phyloP scores from a whole-genome alignment of 2,888 invertebrate genomes.

The Bombylius major region DNA sequence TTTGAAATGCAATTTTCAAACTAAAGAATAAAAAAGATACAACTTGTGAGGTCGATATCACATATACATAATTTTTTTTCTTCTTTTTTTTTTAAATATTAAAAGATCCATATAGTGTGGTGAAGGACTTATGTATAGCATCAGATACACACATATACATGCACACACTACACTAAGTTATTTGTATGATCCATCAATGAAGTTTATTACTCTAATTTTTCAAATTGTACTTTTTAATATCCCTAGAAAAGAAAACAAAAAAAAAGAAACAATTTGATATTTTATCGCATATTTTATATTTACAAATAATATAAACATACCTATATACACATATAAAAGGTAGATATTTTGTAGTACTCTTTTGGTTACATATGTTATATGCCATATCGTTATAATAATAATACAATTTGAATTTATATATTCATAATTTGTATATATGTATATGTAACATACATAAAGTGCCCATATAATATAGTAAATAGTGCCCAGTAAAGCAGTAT shows the following conservation, averaged over 20 bases:
- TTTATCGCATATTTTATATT: background rate
- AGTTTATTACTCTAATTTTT: constrained; percentile 2
- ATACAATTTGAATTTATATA: no score
- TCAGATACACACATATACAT: background rate
- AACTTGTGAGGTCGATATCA: constrained; percentile 4
- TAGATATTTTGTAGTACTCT: no score
- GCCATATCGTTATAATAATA: no score
- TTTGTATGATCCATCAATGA: background rate
- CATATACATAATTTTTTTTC: background rate
- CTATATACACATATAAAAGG: no score
- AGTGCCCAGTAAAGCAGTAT: background rate
- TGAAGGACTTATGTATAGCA: background rate
- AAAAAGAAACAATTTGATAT: background rate
- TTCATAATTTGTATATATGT: no score
- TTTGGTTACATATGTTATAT: no score
- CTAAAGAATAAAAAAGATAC: background rate
- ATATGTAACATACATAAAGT: no score
- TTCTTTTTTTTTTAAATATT: no score
- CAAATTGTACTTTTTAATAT: background rate
- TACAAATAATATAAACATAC: background rate
- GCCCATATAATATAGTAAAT: no score
- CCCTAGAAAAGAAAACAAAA: background rate
- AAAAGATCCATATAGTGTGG: no score
- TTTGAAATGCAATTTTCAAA: no score
- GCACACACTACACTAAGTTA: background rate